phyloP scores from a whole-genome alignment of 2,113 vertebrate species.

The Heterotis niloticus region DNA sequence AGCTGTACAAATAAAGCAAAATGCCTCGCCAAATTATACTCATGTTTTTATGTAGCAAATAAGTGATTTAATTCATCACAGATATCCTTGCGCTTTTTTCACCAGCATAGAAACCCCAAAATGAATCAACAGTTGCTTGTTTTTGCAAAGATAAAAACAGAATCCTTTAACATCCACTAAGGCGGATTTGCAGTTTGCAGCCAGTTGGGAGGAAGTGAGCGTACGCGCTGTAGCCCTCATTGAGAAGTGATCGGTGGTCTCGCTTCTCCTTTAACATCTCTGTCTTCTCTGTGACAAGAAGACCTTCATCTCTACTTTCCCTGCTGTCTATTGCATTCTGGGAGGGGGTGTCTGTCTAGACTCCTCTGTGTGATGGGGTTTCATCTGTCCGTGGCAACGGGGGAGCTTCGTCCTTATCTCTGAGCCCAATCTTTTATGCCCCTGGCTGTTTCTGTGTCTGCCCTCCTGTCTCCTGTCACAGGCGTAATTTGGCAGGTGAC shows the following conservation, averaged over 20 bases:
- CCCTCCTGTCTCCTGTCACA: conserved; percentile 13
- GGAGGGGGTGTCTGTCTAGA: conserved; percentile 56
- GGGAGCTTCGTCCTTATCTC: conserved; percentile 58
- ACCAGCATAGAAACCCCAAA: background rate
- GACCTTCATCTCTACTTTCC: conserved; percentile 66
- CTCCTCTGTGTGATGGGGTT: conserved; percentile 55
- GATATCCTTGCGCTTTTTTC: background rate
- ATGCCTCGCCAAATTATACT: background rate
- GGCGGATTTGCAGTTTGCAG: too few relatives aligned
- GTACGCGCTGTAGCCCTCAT: conserved; percentile 15
- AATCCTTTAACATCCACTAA: too few relatives aligned
- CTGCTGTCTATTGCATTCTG: conserved; percentile 53
- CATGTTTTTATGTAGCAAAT: background rate
- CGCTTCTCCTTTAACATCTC: conserved; percentile 53
- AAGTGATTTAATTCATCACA: background rate
- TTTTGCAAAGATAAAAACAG: background rate
- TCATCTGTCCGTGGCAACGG: conserved; percentile 56
- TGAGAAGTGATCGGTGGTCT: conserved; percentile 61
- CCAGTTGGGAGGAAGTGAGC: too few relatives aligned
- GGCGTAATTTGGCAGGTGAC: background rate
- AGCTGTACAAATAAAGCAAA: background rate
- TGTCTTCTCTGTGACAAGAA: conserved; percentile 57
- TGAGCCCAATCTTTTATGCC: conserved; percentile 52
- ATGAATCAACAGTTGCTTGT: background rate
- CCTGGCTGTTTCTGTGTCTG: conserved; percentile 26